A percentile compares a stretch with the other conserved stretches of the same genome.
Evolutionary conservation across 2,113 vertebrate species (phyloP).

Genomic region (Syngnathus typhle): DNA sequence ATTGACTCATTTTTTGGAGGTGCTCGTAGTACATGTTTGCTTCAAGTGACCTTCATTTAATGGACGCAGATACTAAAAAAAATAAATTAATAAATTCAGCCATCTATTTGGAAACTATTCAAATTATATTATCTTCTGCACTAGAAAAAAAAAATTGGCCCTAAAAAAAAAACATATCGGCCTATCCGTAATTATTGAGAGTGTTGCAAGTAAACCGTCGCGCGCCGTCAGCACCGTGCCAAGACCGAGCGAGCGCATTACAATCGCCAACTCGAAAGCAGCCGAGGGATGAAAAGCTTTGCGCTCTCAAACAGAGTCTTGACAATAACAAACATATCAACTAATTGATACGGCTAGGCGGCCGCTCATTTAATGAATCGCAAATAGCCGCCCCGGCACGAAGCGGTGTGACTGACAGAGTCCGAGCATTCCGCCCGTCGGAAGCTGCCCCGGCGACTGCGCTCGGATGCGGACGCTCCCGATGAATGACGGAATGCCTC

Average conservation of each 20-base stretch:
- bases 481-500: conserved; percentile 59
- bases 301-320: conserved; percentile 45
- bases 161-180: too few relatives aligned
- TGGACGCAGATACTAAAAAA: too few relatives aligned
- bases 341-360: conserved; percentile 67
- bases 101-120: too few relatives aligned
- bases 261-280: conserved; percentile 29
- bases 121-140: too few relatives aligned
- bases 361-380: conserved; percentile 62
- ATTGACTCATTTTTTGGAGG: conserved; percentile 28
- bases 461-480: conserved; percentile 53
- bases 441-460: conserved; percentile 46
- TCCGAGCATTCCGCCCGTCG: conserved; percentile 59
- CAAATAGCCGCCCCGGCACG: conserved; percentile 61
- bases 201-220: conserved; percentile 5
- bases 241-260: conserved; percentile 12
- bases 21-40: conserved; percentile 27
- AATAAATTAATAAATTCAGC: too few relatives aligned
- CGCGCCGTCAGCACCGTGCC: not conserved
- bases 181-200: not conserved
- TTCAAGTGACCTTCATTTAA: not conserved
- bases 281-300: conserved; percentile 40
- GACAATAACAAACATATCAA: conserved; percentile 67
- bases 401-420: conserved; percentile 51
- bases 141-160: too few relatives aligned